Evolutionary conservation across 2,888 invertebrate species (phyloP).

Genomic region (Caenorhabditis sinica): DNA sequence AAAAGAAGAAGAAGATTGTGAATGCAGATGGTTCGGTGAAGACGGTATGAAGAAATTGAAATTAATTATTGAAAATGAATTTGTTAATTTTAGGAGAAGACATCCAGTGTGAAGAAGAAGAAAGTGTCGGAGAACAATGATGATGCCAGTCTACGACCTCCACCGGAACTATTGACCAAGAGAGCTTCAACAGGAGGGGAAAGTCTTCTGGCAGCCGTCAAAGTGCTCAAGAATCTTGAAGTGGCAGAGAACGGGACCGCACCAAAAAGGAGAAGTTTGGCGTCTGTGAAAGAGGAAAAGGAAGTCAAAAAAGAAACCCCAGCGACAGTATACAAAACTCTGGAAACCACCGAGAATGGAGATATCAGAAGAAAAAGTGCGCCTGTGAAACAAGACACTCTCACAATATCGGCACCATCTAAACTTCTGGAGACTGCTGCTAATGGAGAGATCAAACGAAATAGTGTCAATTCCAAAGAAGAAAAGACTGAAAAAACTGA

Average conservation of each 20-base stretch:
- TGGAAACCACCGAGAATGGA: conserved; percentile 50
- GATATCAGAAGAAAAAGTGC: conserved; percentile 46
- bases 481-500: conserved; percentile 28
- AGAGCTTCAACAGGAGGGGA: conserved; percentile 55
- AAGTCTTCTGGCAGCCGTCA: conserved; percentile 32
- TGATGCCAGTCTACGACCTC: conserved; percentile 42
- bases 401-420: not conserved
- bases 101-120: conserved; percentile 32
- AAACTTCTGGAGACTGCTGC: conserved; percentile 26
- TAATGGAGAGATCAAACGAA: conserved; percentile 35
- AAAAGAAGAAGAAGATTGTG: conserved; percentile 57
- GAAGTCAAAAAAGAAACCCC: not conserved
- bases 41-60: conserved; percentile 6
- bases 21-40: conserved; percentile 53
- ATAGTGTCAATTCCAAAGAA: conserved; percentile 28
- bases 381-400: conserved; percentile 7
- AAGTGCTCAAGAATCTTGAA: conserved; percentile 47
- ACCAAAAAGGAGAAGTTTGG: conserved; percentile 32
- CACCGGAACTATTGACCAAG: conserved; percentile 36
- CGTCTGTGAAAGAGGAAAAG: conserved; percentile 53
- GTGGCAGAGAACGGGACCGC: conserved; percentile 14
- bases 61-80: not conserved
- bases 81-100: conserved; percentile 31
- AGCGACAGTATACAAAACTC: conserved; percentile 34
- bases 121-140: conserved; percentile 22